Evolutionary conservation across 2,888 invertebrate genomes (phyloP).

Genomic region (Punctoribates punctum): DNA sequence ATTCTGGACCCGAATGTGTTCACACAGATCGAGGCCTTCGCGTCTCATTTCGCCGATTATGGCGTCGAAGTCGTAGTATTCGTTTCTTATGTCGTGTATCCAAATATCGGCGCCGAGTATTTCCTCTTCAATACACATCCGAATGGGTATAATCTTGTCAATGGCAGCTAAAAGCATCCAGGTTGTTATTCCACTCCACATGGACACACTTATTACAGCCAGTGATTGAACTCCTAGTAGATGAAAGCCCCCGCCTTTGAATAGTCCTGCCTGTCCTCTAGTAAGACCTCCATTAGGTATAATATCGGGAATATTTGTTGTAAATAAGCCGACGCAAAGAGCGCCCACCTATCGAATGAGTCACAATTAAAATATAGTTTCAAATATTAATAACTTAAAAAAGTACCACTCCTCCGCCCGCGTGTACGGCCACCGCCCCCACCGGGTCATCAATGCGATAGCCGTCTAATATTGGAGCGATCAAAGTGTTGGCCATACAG

Average conservation of each 20-base stretch:
- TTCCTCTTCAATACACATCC: conserved; percentile 81
- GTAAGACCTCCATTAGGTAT: conserved; percentile 43
- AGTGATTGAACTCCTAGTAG: conserved; percentile 76
- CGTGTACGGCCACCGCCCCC: conserved; percentile 84
- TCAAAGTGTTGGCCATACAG: conserved; percentile 65
- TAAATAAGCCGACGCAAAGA: conserved; percentile 81
- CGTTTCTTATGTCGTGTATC: conserved; percentile 67
- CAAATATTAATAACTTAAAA: neutral
- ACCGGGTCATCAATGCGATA: conserved; percentile 83
- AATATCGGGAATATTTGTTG: conserved; percentile 65
- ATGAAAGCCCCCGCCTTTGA: conserved; percentile 75
- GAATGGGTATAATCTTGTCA: conserved; percentile 71
- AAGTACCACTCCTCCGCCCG: conserved; percentile 55
- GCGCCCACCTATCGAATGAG: conserved; percentile 54
- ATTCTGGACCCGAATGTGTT: neutral
- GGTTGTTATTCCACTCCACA: conserved; percentile 72
- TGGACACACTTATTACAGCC: conserved; percentile 65
- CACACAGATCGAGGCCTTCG: conserved; percentile 23
- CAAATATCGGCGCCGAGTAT: conserved; percentile 81
- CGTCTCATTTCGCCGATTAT: conserved; percentile 35
- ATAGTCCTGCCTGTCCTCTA: conserved; percentile 55
- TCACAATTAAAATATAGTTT: neutral
- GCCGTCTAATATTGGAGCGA: conserved; percentile 72
- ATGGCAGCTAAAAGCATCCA: conserved; percentile 57
- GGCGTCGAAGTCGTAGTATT: conserved; percentile 36